Conservation (phyloP, 2,888 invertebrate species). For the Scaptomyza flava region DNA sequence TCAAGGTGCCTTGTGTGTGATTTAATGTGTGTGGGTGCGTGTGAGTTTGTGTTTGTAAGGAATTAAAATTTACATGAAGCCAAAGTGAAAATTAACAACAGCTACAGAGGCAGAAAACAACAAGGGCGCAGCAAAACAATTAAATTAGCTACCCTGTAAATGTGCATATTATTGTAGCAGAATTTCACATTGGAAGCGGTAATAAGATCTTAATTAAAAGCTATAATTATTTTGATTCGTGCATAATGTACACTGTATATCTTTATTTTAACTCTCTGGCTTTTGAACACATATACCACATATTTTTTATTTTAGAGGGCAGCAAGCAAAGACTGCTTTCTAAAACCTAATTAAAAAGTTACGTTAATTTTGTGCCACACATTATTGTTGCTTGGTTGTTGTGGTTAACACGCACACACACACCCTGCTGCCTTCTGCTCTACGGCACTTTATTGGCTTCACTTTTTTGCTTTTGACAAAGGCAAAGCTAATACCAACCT, state of each 20-base stretch:
- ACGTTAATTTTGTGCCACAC: constrained; percentile 38
- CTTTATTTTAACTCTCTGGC: too few species aligned
- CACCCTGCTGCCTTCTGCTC: neutral
- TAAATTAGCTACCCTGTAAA: constrained; percentile 5
- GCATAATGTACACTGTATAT: too few species aligned
- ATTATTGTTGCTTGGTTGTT: constrained; percentile 26
- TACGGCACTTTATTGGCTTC: constrained; percentile 15
- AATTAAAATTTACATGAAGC: constrained; percentile 55
- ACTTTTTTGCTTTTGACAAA: constrained; percentile 1
- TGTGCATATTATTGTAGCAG: neutral
- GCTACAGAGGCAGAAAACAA: constrained; percentile 11
- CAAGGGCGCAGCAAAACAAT: constrained; percentile 5
- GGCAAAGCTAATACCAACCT: constrained; percentile 45
- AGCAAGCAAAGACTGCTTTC: constrained; percentile 36
- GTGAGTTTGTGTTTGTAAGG: constrained; percentile 2
- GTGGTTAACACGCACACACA: constrained; percentile 15
- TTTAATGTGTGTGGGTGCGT: neutral
- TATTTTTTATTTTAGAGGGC: constrained; percentile 7
- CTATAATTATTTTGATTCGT: too few species aligned
- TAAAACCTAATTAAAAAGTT: constrained; percentile 74
- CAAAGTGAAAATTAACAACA: constrained; percentile 55
- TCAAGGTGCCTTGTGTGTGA: neutral
- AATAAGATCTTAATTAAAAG: too few species aligned
- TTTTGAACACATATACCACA: constrained; percentile 12
- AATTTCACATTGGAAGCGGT: too few species aligned